Percentiles rank a stretch among this genome's conserved stretches.
Evolutionary conservation across 2,888 invertebrate species (phyloP).

Genomic region (Bedellia somnulentella): DNA sequence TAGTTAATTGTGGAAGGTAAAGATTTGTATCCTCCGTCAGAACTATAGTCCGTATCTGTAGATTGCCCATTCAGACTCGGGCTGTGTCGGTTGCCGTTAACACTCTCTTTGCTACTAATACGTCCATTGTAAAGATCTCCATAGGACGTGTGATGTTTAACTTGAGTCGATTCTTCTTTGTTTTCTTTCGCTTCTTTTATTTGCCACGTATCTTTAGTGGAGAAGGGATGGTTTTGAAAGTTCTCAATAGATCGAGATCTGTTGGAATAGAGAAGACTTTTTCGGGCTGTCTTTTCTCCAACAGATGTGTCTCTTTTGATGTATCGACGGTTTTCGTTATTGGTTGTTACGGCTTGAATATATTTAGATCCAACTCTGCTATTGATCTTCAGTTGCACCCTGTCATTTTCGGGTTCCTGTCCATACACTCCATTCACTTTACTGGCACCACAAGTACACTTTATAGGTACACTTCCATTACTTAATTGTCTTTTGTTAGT

Average conservation of each 20-base stretch:
- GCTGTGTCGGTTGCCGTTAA: conserved; percentile 40
- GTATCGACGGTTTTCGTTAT: conserved; percentile 27
- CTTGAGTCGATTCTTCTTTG: conserved; percentile 26
- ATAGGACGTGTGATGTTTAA: conserved; percentile 50
- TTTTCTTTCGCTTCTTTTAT: conserved; percentile 24
- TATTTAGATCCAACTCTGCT: conserved; percentile 52
- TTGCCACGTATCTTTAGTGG: conserved; percentile 23
- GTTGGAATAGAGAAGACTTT: conserved; percentile 25
- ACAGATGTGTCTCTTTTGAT: conserved; percentile 41
- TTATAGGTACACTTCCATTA: conserved; percentile 32
- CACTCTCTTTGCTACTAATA: conserved; percentile 44
- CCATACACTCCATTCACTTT: conserved; percentile 34
- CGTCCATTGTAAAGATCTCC: conserved; percentile 46
- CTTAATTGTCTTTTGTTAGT: conserved; percentile 48
- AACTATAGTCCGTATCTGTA: conserved; percentile 54
- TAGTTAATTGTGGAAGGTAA: conserved; percentile 53
- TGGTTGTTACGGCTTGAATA: conserved; percentile 44
- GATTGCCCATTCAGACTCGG: conserved; percentile 45
- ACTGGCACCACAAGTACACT: conserved; percentile 47
- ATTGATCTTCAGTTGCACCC: conserved; percentile 37
- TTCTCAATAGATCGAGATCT: conserved; percentile 55
- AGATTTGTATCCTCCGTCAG: conserved; percentile 55
- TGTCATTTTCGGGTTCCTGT: conserved; percentile 25
- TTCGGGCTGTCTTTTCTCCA: conserved; percentile 33
- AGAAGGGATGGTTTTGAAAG: conserved; percentile 34